These are phyloP conservation scores for Caenorhabditis sp. DNA, from an alignment of 2,888 invertebrate species.

Conservation along the genomic window DNA sequence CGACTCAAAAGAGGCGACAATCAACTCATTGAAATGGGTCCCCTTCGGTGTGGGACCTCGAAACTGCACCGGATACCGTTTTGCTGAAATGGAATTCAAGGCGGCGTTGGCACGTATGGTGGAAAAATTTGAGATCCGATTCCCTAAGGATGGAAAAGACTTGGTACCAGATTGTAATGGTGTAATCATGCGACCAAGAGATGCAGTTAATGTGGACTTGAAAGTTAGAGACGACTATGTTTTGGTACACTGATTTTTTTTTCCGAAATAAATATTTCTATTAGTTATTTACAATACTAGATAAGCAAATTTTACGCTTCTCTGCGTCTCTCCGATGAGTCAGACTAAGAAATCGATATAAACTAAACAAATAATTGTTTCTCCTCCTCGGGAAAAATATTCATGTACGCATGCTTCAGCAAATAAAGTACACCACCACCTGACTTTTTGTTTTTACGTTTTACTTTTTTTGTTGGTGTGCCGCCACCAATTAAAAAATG, in stretches of 20 bases:
- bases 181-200: conserved; percentile 34
- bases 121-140: conserved; percentile 33
- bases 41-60: conserved; percentile 68
- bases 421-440: neutral
- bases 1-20: conserved; percentile 28
- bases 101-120: conserved; percentile 52
- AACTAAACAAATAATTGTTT: neutral
- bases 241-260: neutral
- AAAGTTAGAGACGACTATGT: neutral
- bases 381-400: neutral
- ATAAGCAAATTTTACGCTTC: neutral
- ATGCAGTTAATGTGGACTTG: conserved; percentile 11
- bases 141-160: conserved; percentile 12
- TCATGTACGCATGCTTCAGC: neutral
- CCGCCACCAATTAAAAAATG: conserved; percentile 32
- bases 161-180: conserved; percentile 29
- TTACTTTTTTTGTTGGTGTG: neutral
- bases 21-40: conserved; percentile 54
- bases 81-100: conserved; percentile 68
- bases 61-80: conserved; percentile 66
- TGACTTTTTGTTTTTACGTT: neutral
- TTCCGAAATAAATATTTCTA: too few relatives aligned
- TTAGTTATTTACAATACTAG: too few relatives aligned
- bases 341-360: neutral
- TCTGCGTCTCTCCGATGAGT: neutral